Base-by-base conservation (phyloP, 2,797 vertebrate species). In the Cryptoprocta ferox region DNA sequence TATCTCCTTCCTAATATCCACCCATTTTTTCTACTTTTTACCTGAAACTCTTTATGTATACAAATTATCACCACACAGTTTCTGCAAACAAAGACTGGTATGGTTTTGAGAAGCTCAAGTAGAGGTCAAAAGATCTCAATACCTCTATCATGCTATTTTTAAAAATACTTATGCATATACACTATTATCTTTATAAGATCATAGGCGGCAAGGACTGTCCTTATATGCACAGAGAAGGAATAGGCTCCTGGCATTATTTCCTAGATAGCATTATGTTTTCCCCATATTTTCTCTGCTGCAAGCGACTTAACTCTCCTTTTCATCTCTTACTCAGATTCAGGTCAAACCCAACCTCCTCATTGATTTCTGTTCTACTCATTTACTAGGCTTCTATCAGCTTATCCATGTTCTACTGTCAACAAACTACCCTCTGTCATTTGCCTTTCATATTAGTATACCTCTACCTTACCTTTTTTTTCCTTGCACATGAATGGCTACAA, bases 61-160 rank as follows among this genome's bases (percentile, higher is more conserved):
- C 39, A 93, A 91, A 90, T 66, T 73, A 89, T n/a, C 50, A 86
- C 32, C 61, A 95, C 35, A 63, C n/a, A 86, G 37, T 78, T 95
- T 91, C 84, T 84, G 30, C 61, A 95, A 90, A 65, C 6, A 48
- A 90, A 59, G 66, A 66, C 4, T 83, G 24, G 78, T 66, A 32
- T 50, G n/a, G 24, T 91, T 96, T 87, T 65, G 70, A 94, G 35
- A 48, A 37, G 71, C n/a, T 50, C 70, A 87, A 48, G 39, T 28
- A 89, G 63, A 87, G 66, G 89, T 37, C 73, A 85, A 75, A 73
- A 70, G 68, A 94, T 68, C n/a, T 91, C 35, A 83, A 50, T 68
- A 71, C 68, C 35, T 88, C 50, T 82, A 71, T 56, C 11, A 91
- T 32, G 56, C 24, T 80, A 28, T 71, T 87, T 68, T 82, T 45